These are phyloP conservation scores for Prionailurus viverrinus DNA, from an alignment of 2,113 vertebrate species.

Conservation along the genomic window DNA sequence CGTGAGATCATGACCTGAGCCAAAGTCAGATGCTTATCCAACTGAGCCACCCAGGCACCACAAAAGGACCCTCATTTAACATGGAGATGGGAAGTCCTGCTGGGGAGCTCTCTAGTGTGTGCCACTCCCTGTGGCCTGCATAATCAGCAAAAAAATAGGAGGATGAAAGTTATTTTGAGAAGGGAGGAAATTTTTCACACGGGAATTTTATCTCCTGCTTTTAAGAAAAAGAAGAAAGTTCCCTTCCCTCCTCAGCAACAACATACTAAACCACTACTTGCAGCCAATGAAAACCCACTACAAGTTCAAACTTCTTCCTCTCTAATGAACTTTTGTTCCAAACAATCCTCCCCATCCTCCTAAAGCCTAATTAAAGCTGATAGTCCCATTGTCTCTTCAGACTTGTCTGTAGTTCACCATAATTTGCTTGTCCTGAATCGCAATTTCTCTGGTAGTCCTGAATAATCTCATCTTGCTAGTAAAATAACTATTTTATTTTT, in stretches of 20 bases:
- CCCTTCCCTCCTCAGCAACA: neutral
- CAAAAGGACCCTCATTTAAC: too few relatives aligned
- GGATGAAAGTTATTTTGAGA: neutral
- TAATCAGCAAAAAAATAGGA: too few relatives aligned
- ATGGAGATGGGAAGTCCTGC: neutral
- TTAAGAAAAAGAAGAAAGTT: neutral
- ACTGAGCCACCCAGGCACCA: too few relatives aligned
- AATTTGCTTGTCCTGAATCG: neutral
- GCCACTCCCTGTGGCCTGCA: neutral
- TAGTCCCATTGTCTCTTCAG: neutral
- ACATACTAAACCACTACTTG: neutral
- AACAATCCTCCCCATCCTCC: neutral
- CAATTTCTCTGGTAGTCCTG: neutral
- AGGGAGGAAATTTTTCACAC: neutral
- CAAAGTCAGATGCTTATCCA: too few relatives aligned
- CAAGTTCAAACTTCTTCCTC: neutral
- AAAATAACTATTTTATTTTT: neutral
- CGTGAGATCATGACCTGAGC: too few relatives aligned
- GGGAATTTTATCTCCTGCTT: neutral
- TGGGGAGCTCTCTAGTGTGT: neutral
- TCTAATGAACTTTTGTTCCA: neutral
- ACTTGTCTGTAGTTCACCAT: neutral
- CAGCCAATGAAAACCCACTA: neutral
- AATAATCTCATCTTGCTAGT: neutral
- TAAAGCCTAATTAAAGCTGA: neutral